Evolutionary conservation across 2,113 vertebrate genomes (phyloP).

Genomic region (Sphaerodactylus townsendi): DNA sequence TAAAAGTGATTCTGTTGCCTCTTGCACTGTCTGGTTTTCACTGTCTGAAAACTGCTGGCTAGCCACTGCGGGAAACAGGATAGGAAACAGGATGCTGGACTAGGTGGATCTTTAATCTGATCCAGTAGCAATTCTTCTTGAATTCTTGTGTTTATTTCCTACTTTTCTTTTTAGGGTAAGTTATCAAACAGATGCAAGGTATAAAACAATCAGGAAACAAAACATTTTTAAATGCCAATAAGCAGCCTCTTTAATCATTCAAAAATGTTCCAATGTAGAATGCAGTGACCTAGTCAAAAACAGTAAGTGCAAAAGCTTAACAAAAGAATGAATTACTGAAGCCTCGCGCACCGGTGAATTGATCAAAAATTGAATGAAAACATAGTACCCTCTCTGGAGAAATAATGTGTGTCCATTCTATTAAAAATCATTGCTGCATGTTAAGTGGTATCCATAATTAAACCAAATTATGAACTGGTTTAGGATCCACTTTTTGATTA

Average conservation of each 20-base stretch:
- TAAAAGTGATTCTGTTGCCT: background rate
- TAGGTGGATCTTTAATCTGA: no score
- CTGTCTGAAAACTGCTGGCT: no score
- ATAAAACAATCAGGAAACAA: background rate
- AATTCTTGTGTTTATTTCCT: background rate
- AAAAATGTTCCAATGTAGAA: background rate
- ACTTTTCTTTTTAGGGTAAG: background rate
- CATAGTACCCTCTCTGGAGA: background rate
- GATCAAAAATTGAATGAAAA: constrained; percentile 11
- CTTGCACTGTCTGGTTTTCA: no score
- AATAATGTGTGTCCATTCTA: background rate
- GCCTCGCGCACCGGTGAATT: background rate
- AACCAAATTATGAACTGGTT: constrained; percentile 29
- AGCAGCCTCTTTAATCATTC: background rate
- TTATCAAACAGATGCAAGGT: constrained; percentile 13
- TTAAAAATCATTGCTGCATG: constrained; percentile 10
- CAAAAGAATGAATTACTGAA: constrained; percentile 2
- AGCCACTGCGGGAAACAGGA: no score
- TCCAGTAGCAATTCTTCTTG: no score
- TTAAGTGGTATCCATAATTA: constrained; percentile 33
- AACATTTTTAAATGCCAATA: background rate
- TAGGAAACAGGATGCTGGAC: no score
- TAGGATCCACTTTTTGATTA: constrained; percentile 49
- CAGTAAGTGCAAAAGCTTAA: background rate
- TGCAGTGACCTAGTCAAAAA: constrained; percentile 9